Conservation (phyloP, 2,888 invertebrate species). For the Acronicta leporina region DNA sequence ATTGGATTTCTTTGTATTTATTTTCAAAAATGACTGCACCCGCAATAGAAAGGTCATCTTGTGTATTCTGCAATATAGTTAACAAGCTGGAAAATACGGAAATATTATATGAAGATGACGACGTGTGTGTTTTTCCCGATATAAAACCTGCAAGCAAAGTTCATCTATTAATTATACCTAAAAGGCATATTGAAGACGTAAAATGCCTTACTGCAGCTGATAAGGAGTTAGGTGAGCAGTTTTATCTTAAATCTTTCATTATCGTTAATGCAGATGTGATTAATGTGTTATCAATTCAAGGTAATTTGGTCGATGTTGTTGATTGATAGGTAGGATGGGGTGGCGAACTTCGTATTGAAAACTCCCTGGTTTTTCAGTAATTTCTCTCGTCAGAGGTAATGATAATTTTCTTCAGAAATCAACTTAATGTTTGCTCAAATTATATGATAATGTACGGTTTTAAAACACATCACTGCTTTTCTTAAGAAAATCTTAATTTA, state of each 20-base stretch:
- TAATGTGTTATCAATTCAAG: conserved; percentile 30
- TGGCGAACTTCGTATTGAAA: background rate
- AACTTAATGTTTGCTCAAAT: too few species aligned
- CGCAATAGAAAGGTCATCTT: conserved; percentile 74
- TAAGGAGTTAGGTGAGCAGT: conserved; percentile 91
- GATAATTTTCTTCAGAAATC: too few species aligned
- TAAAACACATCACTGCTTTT: too few species aligned
- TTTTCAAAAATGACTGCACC: conserved; percentile 60
- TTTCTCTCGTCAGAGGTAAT: too few species aligned
- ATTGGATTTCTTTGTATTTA: conserved; percentile 5
- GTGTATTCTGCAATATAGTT: conserved; percentile 94
- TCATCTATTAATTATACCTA: conserved; percentile 94
- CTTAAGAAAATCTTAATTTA: too few species aligned
- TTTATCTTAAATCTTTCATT: conserved; percentile 7
- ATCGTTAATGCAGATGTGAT: conserved; percentile 17
- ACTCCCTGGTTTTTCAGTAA: conserved; percentile 8
- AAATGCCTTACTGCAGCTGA: conserved; percentile 91
- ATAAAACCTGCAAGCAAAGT: conserved; percentile 94
- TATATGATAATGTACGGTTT: too few species aligned
- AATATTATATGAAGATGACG: conserved; percentile 92
- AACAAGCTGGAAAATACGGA: conserved; percentile 89
- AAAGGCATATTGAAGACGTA: conserved; percentile 93
- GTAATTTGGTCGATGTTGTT: conserved; percentile 2
- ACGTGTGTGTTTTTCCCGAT: conserved; percentile 94
- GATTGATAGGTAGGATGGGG: conserved; percentile 11